A percentile compares a stretch with the other conserved stretches of the same genome.
These are phyloP conservation scores for Azemiops feae DNA, from an alignment of 2,113 vertebrate genomes.

Conservation along the genomic window DNA sequence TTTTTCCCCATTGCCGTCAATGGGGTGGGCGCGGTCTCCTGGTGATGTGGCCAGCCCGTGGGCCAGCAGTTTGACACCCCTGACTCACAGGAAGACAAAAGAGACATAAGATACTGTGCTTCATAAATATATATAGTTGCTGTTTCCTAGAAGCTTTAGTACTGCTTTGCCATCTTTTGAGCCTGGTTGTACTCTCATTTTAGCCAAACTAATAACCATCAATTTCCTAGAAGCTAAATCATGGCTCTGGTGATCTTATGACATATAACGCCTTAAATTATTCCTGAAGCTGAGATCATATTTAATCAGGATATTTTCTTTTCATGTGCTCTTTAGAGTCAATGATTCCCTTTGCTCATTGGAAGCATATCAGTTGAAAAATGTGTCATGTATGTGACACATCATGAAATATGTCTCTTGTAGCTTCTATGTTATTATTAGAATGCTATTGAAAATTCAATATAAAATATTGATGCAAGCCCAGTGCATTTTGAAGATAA, in stretches of 20 bases:
- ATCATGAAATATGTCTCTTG: not conserved
- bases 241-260: not conserved
- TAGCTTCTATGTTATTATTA: not conserved
- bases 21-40: no score
- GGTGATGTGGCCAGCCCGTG: no score
- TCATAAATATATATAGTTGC: not conserved
- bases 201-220: not conserved
- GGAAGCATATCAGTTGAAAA: not conserved
- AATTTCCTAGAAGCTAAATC: not conserved
- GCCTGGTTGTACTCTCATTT: not conserved
- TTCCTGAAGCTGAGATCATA: not conserved
- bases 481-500: not conserved
- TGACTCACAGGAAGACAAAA: not conserved
- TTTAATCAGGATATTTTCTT: not conserved
- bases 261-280: not conserved
- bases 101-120: not conserved
- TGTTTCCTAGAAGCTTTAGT: slow-evolving; percentile 10
- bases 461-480: not conserved
- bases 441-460: not conserved
- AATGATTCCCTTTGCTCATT: not conserved
- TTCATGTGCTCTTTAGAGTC: not conserved
- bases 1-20: no score
- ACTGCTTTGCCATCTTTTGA: not conserved
- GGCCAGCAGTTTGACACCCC: no score
- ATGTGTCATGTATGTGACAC: not conserved